Percentiles rank a stretch among this genome's conserved stretches.
Evolutionary conservation across 2,888 invertebrate genomes (phyloP).

Genomic region (Dexiosoma caninum): DNA sequence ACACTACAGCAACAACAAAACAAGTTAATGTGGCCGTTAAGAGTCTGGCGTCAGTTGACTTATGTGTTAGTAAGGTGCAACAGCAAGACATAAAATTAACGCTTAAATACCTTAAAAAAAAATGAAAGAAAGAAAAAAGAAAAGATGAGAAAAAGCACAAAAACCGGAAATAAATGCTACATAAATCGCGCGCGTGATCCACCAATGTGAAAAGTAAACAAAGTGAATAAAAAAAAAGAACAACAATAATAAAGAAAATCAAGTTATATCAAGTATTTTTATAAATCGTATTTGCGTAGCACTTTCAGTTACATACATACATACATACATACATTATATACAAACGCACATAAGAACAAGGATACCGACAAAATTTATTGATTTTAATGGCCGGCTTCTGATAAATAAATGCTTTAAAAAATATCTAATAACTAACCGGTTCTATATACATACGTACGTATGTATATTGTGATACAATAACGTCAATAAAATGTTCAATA

Average conservation of each 20-base stretch:
- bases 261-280: no score
- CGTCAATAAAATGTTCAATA: no score
- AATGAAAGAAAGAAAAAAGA: background rate
- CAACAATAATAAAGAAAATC: background rate
- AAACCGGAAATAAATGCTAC: slow-evolving; percentile 30
- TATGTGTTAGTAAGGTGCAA: slow-evolving; percentile 63
- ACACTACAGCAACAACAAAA: slow-evolving; percentile 27
- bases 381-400: no score
- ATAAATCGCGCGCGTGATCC: slow-evolving; percentile 32
- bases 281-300: no score
- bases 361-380: background rate
- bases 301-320: no score
- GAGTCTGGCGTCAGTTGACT: slow-evolving; percentile 61
- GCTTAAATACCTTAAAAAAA: slow-evolving; percentile 35
- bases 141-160: background rate
- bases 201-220: slow-evolving; percentile 17
- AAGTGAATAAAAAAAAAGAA: slow-evolving; percentile 26
- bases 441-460: no score
- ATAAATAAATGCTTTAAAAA: no score
- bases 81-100: slow-evolving; percentile 51
- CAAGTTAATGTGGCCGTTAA: slow-evolving; percentile 60
- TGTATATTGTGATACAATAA: no score
- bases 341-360: no score
- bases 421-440: no score
- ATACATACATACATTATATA: no score